phyloP scores from a whole-genome alignment of 2,113 vertebrate species.

The Pipra filicauda region DNA sequence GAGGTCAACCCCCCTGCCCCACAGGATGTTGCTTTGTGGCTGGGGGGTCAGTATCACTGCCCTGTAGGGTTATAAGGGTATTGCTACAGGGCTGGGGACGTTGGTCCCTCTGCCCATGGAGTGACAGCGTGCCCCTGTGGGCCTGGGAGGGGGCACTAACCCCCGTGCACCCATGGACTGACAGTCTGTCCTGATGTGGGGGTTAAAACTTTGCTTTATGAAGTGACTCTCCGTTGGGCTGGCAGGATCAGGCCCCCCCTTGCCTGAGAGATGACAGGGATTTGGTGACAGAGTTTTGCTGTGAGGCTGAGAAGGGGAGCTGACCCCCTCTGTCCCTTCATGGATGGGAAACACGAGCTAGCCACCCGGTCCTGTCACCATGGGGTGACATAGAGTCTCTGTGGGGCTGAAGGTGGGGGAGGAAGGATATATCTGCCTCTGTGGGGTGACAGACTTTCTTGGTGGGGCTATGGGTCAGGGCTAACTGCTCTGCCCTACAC shows the following conservation, averaged over 20 bases:
- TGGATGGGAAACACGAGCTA: neutral
- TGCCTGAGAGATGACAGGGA: neutral
- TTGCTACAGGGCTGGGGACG: neutral
- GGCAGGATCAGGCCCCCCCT: rapidly evolving
- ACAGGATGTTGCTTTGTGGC: rapidly evolving
- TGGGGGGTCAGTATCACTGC: neutral
- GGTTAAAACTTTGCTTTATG: neutral
- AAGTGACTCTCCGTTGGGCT: neutral
- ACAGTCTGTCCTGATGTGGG: neutral
- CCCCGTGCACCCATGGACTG: too few relatives aligned
- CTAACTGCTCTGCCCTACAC: neutral
- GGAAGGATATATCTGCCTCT: neutral
- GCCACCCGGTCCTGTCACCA: rapidly evolving
- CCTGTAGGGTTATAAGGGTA: neutral
- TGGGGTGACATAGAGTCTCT: neutral
- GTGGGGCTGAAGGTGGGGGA: neutral
- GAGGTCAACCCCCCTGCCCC: neutral
- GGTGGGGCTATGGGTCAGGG: neutral
- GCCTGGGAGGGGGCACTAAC: neutral
- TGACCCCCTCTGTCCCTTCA: neutral
- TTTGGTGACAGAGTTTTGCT: neutral
- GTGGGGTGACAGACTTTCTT: neutral
- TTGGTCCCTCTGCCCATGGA: neutral
- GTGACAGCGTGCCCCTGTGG: neutral
- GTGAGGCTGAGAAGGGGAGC: neutral